Conservation (phyloP, 2,797 vertebrate species). For the Agapornis canus region DNA sequence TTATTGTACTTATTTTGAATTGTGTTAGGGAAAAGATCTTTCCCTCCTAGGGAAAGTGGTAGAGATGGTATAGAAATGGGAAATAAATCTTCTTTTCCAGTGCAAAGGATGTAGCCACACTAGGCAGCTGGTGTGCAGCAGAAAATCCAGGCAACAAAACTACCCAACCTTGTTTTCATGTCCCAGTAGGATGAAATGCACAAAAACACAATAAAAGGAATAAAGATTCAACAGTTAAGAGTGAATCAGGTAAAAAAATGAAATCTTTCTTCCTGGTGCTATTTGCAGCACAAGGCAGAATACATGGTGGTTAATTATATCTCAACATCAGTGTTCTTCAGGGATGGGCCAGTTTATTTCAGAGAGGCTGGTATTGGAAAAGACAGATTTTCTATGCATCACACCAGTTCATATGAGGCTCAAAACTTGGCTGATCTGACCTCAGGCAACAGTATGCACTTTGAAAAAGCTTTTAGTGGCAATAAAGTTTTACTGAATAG, state of each 20-base stretch:
- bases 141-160: slow-evolving; percentile 18
- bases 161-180: background rate
- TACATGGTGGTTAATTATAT: slow-evolving; percentile 7
- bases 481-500: slow-evolving; percentile 58
- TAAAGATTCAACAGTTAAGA: slow-evolving; percentile 6
- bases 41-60: background rate
- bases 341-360: slow-evolving; percentile 48
- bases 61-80: background rate
- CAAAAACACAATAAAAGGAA: background rate
- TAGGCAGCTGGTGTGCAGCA: background rate
- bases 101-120: background rate
- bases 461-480: slow-evolving; percentile 54
- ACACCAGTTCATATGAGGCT: slow-evolving; percentile 33
- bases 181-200: slow-evolving; percentile 20
- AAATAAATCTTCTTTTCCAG: background rate
- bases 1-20: background rate
- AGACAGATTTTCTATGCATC: slow-evolving; percentile 48
- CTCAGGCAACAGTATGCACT: slow-evolving; percentile 21
- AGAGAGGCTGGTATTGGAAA: slow-evolving; percentile 26
- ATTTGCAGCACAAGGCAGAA: background rate
- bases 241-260: background rate
- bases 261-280: background rate
- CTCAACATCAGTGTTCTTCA: slow-evolving; percentile 24
- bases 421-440: slow-evolving; percentile 41
- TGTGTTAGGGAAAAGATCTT: background rate